These are phyloP conservation scores for Leptinotarsa juncta DNA, from an alignment of 2,888 invertebrate genomes.

Conservation along the genomic window DNA sequence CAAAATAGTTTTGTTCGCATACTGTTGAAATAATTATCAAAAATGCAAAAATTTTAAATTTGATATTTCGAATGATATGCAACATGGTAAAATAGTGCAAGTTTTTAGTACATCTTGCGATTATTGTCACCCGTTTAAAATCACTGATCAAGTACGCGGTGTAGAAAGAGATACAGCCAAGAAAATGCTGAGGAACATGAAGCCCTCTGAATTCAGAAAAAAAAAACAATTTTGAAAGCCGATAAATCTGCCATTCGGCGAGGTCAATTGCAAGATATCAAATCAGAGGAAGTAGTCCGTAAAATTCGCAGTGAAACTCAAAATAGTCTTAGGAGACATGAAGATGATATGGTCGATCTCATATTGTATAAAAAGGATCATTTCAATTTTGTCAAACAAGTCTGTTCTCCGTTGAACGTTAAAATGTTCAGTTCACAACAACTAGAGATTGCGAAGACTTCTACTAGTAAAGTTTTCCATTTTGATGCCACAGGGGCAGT, in stretches of 20 bases:
- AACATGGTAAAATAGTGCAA: neutral
- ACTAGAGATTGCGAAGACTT: slow-evolving; percentile 6
- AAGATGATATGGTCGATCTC: slow-evolving; percentile 2
- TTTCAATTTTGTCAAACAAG: neutral
- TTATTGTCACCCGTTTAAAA: slow-evolving; percentile 12
- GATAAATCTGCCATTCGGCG: neutral
- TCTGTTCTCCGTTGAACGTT: neutral
- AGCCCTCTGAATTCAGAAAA: neutral
- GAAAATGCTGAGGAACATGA: neutral
- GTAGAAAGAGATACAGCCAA: neutral
- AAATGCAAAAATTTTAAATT: neutral
- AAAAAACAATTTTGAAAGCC: neutral
- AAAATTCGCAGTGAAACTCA: neutral
- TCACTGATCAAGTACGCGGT: neutral
- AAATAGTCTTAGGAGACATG: slow-evolving; percentile 2
- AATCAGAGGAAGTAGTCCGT: slow-evolving; percentile 5
- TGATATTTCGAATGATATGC: slow-evolving; percentile 1
- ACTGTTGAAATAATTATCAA: neutral
- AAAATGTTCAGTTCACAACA: slow-evolving; percentile 14
- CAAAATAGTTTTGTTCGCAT: neutral
- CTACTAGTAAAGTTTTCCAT: neutral
- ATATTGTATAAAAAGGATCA: neutral
- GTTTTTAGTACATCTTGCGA: neutral
- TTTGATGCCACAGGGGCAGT: slow-evolving; percentile 12
- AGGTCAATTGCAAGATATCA: slow-evolving; percentile 2